A percentile compares a stretch with the other conserved stretches of the same genome.
phyloP scores from a whole-genome alignment of 1,140 invertebrate species.

The Plectrocnemia conspersa region DNA sequence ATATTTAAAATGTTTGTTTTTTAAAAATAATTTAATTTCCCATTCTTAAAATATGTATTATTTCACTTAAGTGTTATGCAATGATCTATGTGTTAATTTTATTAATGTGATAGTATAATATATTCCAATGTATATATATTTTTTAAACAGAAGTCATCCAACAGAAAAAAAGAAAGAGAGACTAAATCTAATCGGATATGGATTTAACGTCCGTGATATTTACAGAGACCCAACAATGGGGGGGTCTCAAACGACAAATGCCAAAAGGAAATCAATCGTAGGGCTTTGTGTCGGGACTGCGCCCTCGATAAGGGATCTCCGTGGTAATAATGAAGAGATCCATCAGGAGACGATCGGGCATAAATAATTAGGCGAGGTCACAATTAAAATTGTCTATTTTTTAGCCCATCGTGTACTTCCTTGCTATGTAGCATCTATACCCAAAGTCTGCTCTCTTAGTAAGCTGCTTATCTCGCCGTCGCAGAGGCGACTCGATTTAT shows the following conservation, averaged over 20 bases:
- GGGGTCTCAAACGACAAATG: slow-evolving; percentile 25
- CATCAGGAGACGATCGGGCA: too few species aligned
- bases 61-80: too few species aligned
- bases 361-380: background rate
- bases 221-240: slow-evolving; percentile 12
- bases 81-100: too few species aligned
- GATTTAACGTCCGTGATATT: background rate
- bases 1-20: too few species aligned
- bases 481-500: slow-evolving; percentile 12
- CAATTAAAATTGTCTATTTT: too few species aligned
- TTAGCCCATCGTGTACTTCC: too few species aligned
- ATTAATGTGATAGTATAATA: too few species aligned
- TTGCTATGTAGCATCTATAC: too few species aligned
- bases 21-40: too few species aligned
- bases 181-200: background rate
- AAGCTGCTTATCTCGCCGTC: slow-evolving; percentile 12
- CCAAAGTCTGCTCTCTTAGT: slow-evolving; percentile 1
- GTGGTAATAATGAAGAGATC: slow-evolving; percentile 26
- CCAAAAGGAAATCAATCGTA: slow-evolving; percentile 28
- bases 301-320: slow-evolving; percentile 15
- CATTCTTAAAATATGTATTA: too few species aligned
- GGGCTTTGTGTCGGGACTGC: slow-evolving; percentile 8
- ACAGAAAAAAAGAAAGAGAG: slow-evolving; percentile 5
- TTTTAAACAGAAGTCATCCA: too few species aligned
- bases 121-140: too few species aligned